Percentiles rank a stretch among this genome's conserved stretches.
phyloP scores from a whole-genome alignment of 2,113 vertebrate species.

The Rostratula benghalensis region DNA sequence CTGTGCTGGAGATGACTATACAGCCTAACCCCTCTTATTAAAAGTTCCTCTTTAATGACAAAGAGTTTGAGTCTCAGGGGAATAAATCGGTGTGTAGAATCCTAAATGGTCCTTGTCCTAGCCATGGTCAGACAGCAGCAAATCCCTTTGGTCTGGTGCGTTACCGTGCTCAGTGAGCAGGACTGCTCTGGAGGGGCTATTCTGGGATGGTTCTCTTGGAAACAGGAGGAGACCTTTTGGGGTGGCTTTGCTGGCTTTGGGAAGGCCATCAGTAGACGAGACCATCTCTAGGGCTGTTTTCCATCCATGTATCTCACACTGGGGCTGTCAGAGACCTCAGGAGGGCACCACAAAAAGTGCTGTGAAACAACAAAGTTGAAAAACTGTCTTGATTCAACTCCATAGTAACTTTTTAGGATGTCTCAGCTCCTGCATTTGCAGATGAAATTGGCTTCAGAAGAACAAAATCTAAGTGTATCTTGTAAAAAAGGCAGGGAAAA shows the following conservation, averaged over 20 bases:
- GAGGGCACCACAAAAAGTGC: background rate
- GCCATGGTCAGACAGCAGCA: background rate
- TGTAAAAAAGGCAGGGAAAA: background rate
- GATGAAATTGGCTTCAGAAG: background rate
- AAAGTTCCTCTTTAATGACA: background rate
- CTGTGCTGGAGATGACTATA: fast-evolving
- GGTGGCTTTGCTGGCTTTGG: background rate
- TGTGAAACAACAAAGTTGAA: fast-evolving
- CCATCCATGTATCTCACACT: background rate
- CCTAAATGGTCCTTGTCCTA: background rate
- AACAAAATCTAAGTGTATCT: background rate
- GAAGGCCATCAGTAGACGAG: background rate
- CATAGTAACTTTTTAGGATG: background rate
- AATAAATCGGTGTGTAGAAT: background rate
- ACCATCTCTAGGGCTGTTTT: background rate
- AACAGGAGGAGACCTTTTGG: background rate
- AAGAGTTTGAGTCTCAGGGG: background rate
- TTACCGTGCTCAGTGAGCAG: too few species aligned
- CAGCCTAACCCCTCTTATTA: fast-evolving
- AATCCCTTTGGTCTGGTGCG: background rate
- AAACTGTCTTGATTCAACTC: background rate
- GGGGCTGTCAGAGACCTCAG: background rate
- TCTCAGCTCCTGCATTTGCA: background rate
- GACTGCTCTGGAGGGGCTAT: background rate
- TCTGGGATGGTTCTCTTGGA: background rate